Evolutionary conservation across 37 sponge, comb jelly and placozoan genomes (phyloP), one percentile per base, ranked within the genome.

Genomic region (Crambe crambe): DNA sequence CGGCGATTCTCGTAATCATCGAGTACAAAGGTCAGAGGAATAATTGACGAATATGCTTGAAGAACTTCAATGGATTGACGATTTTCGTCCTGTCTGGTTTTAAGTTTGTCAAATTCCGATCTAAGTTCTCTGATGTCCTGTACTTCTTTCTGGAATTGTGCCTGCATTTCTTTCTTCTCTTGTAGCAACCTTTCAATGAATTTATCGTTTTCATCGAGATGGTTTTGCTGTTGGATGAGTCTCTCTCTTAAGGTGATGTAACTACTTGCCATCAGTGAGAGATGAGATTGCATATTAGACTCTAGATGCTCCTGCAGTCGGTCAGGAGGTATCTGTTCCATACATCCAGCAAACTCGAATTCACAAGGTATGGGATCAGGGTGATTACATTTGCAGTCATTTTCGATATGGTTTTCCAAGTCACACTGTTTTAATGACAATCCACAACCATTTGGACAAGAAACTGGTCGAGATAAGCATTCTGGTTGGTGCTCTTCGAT

Each of bases 371-470:
- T 34, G 2, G 2, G 31, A 5, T 65, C 66, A 18, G 66, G 66
- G 10, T 9, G 10, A 3, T 65, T 5, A 2, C 2, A 30, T 12
- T 47, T 58, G 41, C 76, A 75, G 3, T 59, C 76, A 3, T 58
- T 9, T 31, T 20, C 25, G 21, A 66, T 8, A 67, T 79, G 79
- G 31, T 2, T 15, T 2, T 66, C 51, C 42, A 77, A 23, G 27
- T 40, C 4, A 22, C 27, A 2, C 3, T 60, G 40, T 21, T 77
- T 42, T 2, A 40, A 8, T 25, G 25, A 34, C 39, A 8, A 1
- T 9, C 67, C 78, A 64, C 78, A 77, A 2, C 36, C 65, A 40
- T 77, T 77, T 23, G 78, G 78, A 38, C 78, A 77, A 0, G 66
- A 43, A 25, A 77, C 67, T n/a, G 43, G 78, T 20, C 40, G 58